phyloP scores from a whole-genome alignment of 2,888 invertebrate genomes.

The Lasioglossum oenotherae region DNA sequence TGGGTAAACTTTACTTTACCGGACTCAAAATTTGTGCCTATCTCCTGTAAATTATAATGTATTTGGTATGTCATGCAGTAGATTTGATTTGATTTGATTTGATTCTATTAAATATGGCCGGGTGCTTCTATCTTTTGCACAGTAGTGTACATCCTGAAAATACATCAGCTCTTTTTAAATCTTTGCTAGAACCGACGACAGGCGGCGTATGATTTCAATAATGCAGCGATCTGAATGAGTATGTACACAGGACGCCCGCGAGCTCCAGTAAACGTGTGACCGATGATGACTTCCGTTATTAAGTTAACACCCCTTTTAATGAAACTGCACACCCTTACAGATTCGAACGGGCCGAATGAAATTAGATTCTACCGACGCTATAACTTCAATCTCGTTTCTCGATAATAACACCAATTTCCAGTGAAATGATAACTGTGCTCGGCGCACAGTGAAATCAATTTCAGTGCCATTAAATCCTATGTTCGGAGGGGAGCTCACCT shows the following conservation, averaged over 20 bases:
- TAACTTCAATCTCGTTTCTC: slow-evolving; percentile 4
- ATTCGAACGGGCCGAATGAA: not conserved
- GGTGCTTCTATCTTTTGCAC: no score
- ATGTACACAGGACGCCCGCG: no score
- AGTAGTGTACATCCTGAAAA: not conserved
- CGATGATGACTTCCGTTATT: not conserved
- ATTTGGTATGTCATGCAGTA: no score
- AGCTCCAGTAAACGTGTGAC: not conserved
- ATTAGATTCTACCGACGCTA: not conserved
- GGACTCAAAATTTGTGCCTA: no score
- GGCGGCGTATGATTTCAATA: not conserved
- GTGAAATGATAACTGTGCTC: slow-evolving; percentile 33
- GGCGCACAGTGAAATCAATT: slow-evolving; percentile 44
- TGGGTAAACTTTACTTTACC: no score
- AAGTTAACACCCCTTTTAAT: not conserved
- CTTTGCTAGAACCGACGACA: not conserved
- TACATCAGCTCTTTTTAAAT: not conserved
- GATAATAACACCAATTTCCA: slow-evolving; percentile 32
- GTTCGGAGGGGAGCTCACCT: slow-evolving; percentile 86
- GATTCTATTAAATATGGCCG: no score
- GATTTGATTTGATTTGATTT: no score
- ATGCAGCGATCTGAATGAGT: not conserved
- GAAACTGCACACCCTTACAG: not conserved
- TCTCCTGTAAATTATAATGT: no score
- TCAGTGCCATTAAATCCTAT: slow-evolving; percentile 51